Base-by-base conservation (phyloP, 2,113 vertebrate species). In the Pseudopipra pipra region DNA sequence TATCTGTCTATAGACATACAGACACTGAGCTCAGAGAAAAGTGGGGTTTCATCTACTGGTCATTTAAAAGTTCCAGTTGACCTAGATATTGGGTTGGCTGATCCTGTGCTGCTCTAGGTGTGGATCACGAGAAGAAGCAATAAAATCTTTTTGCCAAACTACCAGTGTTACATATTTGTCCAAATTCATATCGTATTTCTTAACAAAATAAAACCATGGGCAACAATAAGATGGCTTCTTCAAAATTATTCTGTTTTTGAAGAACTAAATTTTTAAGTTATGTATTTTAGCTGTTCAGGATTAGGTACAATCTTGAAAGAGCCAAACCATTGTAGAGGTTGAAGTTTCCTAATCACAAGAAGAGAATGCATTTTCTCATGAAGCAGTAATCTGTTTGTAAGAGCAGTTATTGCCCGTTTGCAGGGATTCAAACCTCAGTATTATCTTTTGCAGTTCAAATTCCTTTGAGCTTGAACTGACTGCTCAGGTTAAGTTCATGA, bases 111-210 rank as follows among this genome's bases (percentile, higher is more conserved):
- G 24, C 51, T 83, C 55, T 55, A n/a, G 6, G 5, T 31, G 28
- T 21, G n/a, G 19, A 51, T 52, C 24, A 17, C 37, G n/a, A 43
- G 74, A 58, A 84, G 20, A 65, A 73, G 39, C 37, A 55, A 30
- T 44, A 43, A 39, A 22, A 16, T 66, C 43, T 75, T 63, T 37
- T 51, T 37, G 31, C 13, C 54, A 47, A 18, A 52, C 12, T 55
- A 4, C 22, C 4, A 1, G 8, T 30, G 33, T 65, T 72, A 61
- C 2, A 0, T 56, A 27, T n/a, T 85, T 61, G n/a, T 49, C 47
- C 35, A 54, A 67, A 68, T 61, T 68, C 0, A 0, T 37, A 2
- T 51, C 0, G 0, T 65, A 22, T 54, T 89, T 85, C 51, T 82
- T 65, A 75, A 86, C 31, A 54, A 72, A 65, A 54, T 41, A 61